phyloP scores from a whole-genome alignment of 2,797 vertebrate species.

The Rhinophrynus dorsalis region DNA sequence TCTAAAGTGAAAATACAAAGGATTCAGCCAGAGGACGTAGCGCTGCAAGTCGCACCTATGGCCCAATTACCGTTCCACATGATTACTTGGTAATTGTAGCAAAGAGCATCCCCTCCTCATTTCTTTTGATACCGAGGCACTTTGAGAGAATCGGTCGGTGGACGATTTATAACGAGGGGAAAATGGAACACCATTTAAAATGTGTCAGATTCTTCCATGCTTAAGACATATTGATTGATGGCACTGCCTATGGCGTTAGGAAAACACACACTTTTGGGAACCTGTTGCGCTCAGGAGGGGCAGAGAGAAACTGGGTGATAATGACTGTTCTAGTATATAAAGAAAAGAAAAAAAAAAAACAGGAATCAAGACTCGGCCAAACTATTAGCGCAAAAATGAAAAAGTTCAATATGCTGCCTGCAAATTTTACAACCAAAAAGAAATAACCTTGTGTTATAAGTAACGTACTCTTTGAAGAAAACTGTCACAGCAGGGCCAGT shows the following conservation, averaged over 20 bases:
- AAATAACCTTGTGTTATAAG: too few species aligned
- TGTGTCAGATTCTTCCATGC: conserved; percentile 47
- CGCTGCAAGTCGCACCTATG: conserved; percentile 18
- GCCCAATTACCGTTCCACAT: conserved; percentile 25
- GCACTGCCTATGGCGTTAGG: conserved; percentile 4
- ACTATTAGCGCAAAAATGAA: background rate
- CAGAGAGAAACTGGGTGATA: conserved; percentile 26
- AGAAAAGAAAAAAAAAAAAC: conserved; percentile 9
- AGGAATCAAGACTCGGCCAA: background rate
- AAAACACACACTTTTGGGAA: conserved; percentile 23
- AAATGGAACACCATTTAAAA: conserved; percentile 39
- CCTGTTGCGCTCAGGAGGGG: conserved; percentile 14
- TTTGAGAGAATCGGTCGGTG: conserved; percentile 14
- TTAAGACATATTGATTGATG: conserved; percentile 36
- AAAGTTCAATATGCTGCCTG: background rate
- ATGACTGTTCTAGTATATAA: conserved; percentile 23
- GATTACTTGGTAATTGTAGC: conserved; percentile 35
- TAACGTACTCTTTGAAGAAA: too few species aligned
- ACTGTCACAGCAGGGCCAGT: too few species aligned
- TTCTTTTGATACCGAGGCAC: conserved; percentile 17
- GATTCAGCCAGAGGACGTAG: background rate
- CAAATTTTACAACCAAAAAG: background rate
- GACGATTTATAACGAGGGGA: conserved; percentile 29
- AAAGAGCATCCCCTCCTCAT: background rate
- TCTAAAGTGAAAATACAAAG: background rate